A percentile compares a stretch with the other conserved stretches of the same genome.
phyloP scores from a whole-genome alignment of 2,113 vertebrate genomes.

The Hepsetus odoe region DNA sequence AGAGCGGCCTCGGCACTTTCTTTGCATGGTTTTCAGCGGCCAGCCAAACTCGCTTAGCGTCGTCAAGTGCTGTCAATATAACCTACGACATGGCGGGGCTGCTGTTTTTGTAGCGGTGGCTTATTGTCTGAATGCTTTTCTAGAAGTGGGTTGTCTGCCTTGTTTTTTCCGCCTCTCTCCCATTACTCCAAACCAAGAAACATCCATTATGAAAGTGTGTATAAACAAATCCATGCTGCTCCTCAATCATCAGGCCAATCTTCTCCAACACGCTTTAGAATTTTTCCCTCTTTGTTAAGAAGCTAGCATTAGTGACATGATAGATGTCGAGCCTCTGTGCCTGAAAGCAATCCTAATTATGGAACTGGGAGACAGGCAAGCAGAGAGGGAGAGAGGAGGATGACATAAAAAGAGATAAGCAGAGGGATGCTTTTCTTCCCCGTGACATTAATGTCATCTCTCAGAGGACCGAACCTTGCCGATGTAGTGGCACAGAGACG shows the following conservation, averaged over 20 bases:
- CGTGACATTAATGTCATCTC: slow-evolving; percentile 46
- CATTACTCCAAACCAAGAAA: slow-evolving; percentile 28
- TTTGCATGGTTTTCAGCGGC: slow-evolving; percentile 12
- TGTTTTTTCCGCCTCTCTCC: neutral
- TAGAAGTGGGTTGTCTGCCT: neutral
- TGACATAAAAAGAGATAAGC: slow-evolving; percentile 34
- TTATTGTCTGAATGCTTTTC: neutral
- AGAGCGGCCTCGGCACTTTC: slow-evolving; percentile 26
- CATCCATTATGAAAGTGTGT: slow-evolving; percentile 34
- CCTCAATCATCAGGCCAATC: slow-evolving; percentile 39
- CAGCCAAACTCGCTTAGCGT: slow-evolving; percentile 35
- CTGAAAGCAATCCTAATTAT: slow-evolving; percentile 59
- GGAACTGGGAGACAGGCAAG: slow-evolving; percentile 29
- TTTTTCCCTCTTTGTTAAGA: slow-evolving; percentile 34
- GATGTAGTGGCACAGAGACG: slow-evolving; percentile 24
- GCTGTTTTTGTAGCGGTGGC: slow-evolving; percentile 7
- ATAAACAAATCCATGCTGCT: slow-evolving; percentile 41
- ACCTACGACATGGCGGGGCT: neutral
- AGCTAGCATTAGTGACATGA: slow-evolving; percentile 30
- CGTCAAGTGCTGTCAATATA: slow-evolving; percentile 18
- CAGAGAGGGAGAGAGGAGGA: slow-evolving; percentile 19
- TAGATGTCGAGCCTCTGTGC: slow-evolving; percentile 38
- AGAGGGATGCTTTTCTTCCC: slow-evolving; percentile 31
- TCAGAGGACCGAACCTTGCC: slow-evolving; percentile 12
- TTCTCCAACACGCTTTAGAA: slow-evolving; percentile 1